Base-by-base conservation (phyloP, 2,797 vertebrate species). In the Sarcoramphus papa region DNA sequence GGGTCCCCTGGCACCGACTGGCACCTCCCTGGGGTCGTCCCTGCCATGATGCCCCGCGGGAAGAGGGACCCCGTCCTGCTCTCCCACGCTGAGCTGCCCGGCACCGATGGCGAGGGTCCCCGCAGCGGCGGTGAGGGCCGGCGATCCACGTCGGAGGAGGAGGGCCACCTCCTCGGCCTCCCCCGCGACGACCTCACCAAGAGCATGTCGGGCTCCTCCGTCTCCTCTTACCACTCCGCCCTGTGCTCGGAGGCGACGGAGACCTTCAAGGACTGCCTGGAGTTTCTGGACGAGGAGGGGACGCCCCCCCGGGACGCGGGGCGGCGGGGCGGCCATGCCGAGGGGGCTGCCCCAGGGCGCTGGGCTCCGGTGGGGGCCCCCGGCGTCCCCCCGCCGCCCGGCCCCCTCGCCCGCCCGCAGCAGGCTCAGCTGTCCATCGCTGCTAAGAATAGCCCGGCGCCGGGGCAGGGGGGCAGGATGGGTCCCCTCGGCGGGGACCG, bases 351-450 rank as follows among this genome's bases (percentile, higher is more conserved):
- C 51, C 24, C 24, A 4, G 91, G 51, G 24, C 31, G 24, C 88
- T 85, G 95, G 95, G 85, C 93, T 93, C 50, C 62, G 3, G 16
- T 62, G 4, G 84, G 67, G 67, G 51, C 90, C 94, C 94, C 94
- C 18, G 1, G 14, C 12, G 19, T 37, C 30, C 65, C 94, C 92
- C 92, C 43, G 1, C 90, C 17, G 19, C 60, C 74, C 47, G 56
- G 77, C 92, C 92, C 92, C 93, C 97, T 96, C 92, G 72, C 88
- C 92, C 35, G 69, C 92, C 79, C 90, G 97, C 98, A 98, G 98
- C 99, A 99, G 99, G 98, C 98, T 99, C 98, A 98, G 98, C 98
- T 99, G 99, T 99, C 99, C 98, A 96, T 98, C 98, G 98, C 93
- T 91, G 97, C 98, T 98, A 98, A 98, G 98, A 99, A 99, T 99